phyloP scores from a whole-genome alignment of 1,140 invertebrate species.

The Hestina assimilis region DNA sequence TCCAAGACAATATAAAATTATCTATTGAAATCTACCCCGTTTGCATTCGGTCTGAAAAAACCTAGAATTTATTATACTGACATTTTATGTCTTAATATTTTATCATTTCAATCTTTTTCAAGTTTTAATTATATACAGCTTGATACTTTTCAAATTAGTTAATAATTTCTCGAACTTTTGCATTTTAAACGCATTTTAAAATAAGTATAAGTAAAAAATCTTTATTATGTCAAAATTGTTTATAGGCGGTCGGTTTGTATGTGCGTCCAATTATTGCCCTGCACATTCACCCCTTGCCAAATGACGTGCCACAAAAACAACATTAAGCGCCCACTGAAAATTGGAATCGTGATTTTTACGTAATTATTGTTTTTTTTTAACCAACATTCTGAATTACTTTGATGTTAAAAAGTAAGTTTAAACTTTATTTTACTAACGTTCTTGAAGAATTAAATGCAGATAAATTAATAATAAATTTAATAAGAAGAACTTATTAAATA shows the following conservation, averaged over 20 bases:
- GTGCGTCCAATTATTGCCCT: constrained; percentile 40
- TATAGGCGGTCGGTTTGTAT: constrained; percentile 13
- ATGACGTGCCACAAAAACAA: constrained; percentile 41
- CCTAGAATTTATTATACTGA: too few relatives aligned
- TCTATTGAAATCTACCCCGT: too few relatives aligned
- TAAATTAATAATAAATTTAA: too few relatives aligned
- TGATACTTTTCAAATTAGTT: too few relatives aligned
- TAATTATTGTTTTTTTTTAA: constrained; percentile 60
- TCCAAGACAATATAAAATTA: too few relatives aligned
- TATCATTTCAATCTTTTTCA: too few relatives aligned
- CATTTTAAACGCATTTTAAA: not conserved
- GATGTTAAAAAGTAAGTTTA: constrained; percentile 5
- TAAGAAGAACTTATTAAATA: too few relatives aligned
- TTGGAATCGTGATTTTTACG: constrained; percentile 49
- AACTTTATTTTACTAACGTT: constrained; percentile 14
- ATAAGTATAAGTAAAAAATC: constrained; percentile 8
- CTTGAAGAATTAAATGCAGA: too few relatives aligned
- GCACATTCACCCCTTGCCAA: constrained; percentile 25
- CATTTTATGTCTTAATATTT: too few relatives aligned
- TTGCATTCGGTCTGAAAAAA: too few relatives aligned
- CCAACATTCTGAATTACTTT: constrained; percentile 25
- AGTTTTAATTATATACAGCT: too few relatives aligned
- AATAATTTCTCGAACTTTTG: too few relatives aligned
- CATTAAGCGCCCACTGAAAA: constrained; percentile 39
- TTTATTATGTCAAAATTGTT: constrained; percentile 14